Base-by-base conservation (phyloP, 2,888 invertebrate species). In the Ethmia dodecea region DNA sequence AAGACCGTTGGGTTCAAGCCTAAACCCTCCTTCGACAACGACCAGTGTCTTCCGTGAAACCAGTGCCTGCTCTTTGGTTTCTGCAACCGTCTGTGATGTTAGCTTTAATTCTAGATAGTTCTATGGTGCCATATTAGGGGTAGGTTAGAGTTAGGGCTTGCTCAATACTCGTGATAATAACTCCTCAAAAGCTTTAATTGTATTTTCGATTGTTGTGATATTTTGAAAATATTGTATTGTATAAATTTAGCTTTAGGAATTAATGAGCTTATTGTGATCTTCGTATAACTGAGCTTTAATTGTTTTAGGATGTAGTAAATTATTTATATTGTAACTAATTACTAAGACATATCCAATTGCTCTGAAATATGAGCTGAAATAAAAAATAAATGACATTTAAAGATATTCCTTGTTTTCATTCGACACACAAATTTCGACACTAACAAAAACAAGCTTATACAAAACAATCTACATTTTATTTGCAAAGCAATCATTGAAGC, bases 1-100 rank as follows among this genome's bases (percentile, higher is more conserved):
- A 76, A 45, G 86, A 87, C 59, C 78, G 92, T 71, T 92, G 92
- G 92, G 92, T 91, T 4, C 92, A 92, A 84, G 92, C 92, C 51
- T 92, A 84, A 86, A 48, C 45, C 40, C 42, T 43, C 37, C 35
- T 44, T 37, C 35, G 31, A 15, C 10, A 10, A 65, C 59, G 47
- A 72, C 67, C 74, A 72, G 86, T 86, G 86, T 86, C 86, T 86
- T 84, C 86, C 86, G 55, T 66, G 74, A 70, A 84, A 74, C 83
- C 83, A 78, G 81, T 80, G 77, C 47, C 47, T 52, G 62, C 68
- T 65, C 55, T 62, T 72, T 74, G 83, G 84, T 83, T 83, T 81
- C 81, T 48, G 60, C 67, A 84, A 83, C 58, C 67, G 78, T 86
- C 86, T 86, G 86, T 86, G 86, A 86, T 86, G 60, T 77, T 86